Percentiles rank a stretch among this genome's conserved stretches.
Evolutionary conservation across 2,888 invertebrate species (phyloP).

Genomic region (Endomychus coccineus): DNA sequence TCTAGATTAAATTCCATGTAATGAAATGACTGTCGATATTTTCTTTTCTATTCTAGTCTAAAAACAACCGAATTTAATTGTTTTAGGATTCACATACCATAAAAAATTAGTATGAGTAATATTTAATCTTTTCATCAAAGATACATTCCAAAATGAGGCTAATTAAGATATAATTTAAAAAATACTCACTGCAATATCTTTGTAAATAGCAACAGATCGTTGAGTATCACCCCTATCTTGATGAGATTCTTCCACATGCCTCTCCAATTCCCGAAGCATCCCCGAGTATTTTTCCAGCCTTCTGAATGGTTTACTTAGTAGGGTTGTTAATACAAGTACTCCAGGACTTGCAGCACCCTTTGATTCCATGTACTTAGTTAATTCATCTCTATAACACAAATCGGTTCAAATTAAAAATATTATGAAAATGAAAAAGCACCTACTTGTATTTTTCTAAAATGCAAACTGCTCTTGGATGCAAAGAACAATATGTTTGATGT

Average conservation of each 20-base stretch:
- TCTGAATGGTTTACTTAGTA: constrained; percentile 91
- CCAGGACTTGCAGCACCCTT: constrained; percentile 81
- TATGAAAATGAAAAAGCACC: too few relatives aligned
- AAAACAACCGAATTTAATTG: too few relatives aligned
- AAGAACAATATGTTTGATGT: constrained; percentile 82
- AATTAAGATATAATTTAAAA: too few relatives aligned
- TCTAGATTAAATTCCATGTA: too few relatives aligned
- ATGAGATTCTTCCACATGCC: constrained; percentile 93
- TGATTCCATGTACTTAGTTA: constrained; percentile 81
- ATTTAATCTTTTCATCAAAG: too few relatives aligned
- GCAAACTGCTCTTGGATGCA: constrained; percentile 91
- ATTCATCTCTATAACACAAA: constrained; percentile 61
- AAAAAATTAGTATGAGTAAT: too few relatives aligned
- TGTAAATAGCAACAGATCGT: constrained; percentile 87
- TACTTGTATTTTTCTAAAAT: constrained; percentile 90
- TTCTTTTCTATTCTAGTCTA: too few relatives aligned
- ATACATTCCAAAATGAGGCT: too few relatives aligned
- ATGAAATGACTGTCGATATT: too few relatives aligned
- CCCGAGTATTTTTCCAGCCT: constrained; percentile 91
- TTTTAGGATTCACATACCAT: too few relatives aligned
- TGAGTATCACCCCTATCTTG: constrained; percentile 95
- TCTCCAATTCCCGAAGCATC: constrained; percentile 88
- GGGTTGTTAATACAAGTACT: constrained; percentile 82
- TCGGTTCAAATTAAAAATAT: too few relatives aligned
- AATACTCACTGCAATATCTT: constrained; percentile 88